Evolutionary conservation across 2,888 invertebrate species (phyloP).

Genomic region (Pristionchus fissidentatus): DNA sequence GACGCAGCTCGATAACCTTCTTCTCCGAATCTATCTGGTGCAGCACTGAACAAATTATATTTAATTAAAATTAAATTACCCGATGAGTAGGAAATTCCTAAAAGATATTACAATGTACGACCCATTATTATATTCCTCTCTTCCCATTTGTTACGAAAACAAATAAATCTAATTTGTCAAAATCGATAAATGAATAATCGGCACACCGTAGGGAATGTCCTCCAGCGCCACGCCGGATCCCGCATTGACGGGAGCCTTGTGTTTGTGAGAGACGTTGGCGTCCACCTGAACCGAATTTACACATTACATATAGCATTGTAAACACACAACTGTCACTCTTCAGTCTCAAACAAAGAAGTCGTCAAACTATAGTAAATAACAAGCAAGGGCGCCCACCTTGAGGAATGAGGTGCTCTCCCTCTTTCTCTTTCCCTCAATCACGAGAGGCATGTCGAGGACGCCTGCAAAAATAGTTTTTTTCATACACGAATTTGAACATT

Average conservation of each 20-base stretch:
- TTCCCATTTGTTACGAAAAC: not conserved
- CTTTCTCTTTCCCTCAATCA: slow-evolving; percentile 34
- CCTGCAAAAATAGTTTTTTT: not conserved
- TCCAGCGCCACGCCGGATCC: slow-evolving; percentile 9
- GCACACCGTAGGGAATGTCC: slow-evolving; percentile 23
- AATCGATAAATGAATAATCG: not conserved
- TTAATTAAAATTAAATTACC: too few species aligned
- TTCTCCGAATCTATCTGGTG: slow-evolving; percentile 35
- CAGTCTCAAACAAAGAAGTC: too few species aligned
- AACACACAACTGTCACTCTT: too few species aligned
- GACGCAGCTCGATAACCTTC: not conserved
- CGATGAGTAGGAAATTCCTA: not conserved
- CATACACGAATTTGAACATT: too few species aligned
- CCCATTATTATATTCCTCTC: not conserved
- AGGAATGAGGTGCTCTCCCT: slow-evolving; percentile 11
- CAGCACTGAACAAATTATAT: not conserved
- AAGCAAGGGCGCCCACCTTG: not conserved
- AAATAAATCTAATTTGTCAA: not conserved
- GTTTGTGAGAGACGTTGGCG: not conserved
- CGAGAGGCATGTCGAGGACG: slow-evolving; percentile 11
- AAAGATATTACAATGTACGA: not conserved
- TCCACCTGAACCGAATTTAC: not conserved
- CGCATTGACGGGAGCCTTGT: not conserved
- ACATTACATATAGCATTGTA: not conserved
- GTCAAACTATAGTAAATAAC: not conserved